These are phyloP conservation scores for Zootermopsis nevadensis DNA, from an alignment of 2,888 invertebrate species.

Conservation along the genomic window DNA sequence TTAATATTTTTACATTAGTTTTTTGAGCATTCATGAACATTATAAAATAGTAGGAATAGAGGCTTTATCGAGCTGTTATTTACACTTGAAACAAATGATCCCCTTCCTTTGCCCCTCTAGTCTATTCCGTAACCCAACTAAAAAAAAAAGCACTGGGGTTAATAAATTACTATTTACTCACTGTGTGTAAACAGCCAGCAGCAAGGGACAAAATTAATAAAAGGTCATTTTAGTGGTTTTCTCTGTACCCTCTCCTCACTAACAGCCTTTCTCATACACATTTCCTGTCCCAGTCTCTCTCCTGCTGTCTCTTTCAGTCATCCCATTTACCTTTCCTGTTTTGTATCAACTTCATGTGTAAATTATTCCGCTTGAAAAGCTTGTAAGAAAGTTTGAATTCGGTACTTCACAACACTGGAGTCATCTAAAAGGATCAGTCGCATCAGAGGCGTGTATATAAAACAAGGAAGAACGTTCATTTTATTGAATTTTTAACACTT, in stretches of 20 bases:
- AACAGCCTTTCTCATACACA: neutral
- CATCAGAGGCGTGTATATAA: neutral
- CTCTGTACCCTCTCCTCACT: neutral
- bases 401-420: neutral
- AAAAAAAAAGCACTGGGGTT: neutral
- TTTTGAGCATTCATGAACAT: neutral
- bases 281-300: neutral
- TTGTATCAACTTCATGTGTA: neutral
- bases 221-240: slow-evolving; percentile 12
- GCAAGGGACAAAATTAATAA: slow-evolving; percentile 22
- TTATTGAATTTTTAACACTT: neutral
- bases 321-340: neutral
- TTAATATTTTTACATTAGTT: neutral
- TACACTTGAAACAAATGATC: slow-evolving; percentile 15
- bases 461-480: neutral
- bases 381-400: neutral
- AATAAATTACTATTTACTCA: slow-evolving; percentile 37
- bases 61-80: neutral
- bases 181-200: slow-evolving; percentile 20
- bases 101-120: neutral
- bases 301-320: neutral
- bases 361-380: neutral
- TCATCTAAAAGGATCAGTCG: neutral
- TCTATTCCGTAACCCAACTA: neutral
- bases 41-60: neutral